Evolutionary conservation across 2,888 invertebrate species (phyloP).

Genomic region (Andrena chrysosceles): DNA sequence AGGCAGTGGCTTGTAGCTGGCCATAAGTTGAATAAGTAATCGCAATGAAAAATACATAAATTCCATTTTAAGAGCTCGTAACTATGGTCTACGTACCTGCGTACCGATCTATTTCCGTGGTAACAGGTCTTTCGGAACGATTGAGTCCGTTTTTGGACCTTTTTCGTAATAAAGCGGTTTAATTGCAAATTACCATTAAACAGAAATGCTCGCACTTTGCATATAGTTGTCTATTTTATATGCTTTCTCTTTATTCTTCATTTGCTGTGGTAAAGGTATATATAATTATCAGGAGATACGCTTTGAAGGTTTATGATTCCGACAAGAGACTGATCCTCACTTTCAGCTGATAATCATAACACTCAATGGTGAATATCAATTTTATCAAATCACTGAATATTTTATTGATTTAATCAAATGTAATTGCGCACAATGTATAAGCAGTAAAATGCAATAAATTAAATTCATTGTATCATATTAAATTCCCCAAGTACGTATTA

Average conservation of each 20-base stretch:
- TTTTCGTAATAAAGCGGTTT: not conserved
- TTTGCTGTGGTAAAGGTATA: no score
- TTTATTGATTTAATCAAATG: no score
- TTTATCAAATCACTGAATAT: no score
- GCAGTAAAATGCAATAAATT: no score
- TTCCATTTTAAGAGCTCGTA: conserved; percentile 28
- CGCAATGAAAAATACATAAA: conserved; percentile 33
- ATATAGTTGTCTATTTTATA: not conserved
- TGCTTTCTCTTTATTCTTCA: not conserved
- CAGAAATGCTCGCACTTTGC: not conserved
- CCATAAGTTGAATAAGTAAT: conserved; percentile 33
- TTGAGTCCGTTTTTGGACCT: not conserved
- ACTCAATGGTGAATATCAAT: no score
- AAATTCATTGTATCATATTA: no score
- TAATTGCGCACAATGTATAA: no score
- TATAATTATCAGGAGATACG: not conserved
- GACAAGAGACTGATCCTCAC: no score
- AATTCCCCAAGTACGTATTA: no score
- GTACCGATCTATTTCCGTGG: not conserved
- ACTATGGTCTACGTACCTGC: conserved; percentile 12
- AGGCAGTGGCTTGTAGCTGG: conserved; percentile 2
- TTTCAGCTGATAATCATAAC: no score
- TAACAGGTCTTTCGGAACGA: conserved; percentile 22
- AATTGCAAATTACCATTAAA: conserved; percentile 8
- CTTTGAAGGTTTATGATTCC: no score